Evolutionary conservation across 2,888 invertebrate genomes (phyloP).

Genomic region (Listrodromus nycthemerus): DNA sequence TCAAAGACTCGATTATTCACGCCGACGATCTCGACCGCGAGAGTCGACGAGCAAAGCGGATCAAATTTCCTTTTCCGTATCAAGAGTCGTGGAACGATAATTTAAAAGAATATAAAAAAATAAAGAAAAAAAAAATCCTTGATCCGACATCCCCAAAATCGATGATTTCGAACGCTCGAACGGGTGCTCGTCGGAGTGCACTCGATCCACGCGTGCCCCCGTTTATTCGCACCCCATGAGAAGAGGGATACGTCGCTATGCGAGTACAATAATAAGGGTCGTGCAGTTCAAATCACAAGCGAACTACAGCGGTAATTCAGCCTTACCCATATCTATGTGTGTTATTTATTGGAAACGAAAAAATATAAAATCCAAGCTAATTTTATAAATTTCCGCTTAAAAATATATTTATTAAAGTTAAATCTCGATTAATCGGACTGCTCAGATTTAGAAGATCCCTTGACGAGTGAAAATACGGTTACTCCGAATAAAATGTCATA

Average conservation of each 20-base stretch:
- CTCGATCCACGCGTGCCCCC: conserved; percentile 38
- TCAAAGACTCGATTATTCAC: conserved; percentile 45
- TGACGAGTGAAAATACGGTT: background rate
- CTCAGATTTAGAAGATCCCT: background rate
- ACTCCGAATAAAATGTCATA: background rate
- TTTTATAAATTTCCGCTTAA: background rate
- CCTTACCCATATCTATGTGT: background rate
- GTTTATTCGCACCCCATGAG: conserved; percentile 32
- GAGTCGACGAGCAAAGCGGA: background rate
- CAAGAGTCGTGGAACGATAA: conserved; percentile 42
- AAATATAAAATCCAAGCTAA: background rate
- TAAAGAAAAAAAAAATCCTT: conserved; percentile 19
- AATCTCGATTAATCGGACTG: background rate
- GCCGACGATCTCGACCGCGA: conserved; percentile 14
- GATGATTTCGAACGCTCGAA: conserved; percentile 40
- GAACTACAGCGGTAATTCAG: background rate
- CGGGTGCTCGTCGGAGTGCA: conserved; percentile 44
- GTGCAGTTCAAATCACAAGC: conserved; percentile 43
- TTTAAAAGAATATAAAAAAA: conserved; percentile 11
- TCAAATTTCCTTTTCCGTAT: conserved; percentile 16
- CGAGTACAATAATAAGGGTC: conserved; percentile 28
- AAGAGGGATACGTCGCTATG: conserved; percentile 12
- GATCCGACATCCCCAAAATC: conserved; percentile 17
- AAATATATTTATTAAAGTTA: background rate
- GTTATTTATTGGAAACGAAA: background rate